phyloP scores from a whole-genome alignment of 1,140 invertebrate species.

The Drosophila hydei region DNA sequence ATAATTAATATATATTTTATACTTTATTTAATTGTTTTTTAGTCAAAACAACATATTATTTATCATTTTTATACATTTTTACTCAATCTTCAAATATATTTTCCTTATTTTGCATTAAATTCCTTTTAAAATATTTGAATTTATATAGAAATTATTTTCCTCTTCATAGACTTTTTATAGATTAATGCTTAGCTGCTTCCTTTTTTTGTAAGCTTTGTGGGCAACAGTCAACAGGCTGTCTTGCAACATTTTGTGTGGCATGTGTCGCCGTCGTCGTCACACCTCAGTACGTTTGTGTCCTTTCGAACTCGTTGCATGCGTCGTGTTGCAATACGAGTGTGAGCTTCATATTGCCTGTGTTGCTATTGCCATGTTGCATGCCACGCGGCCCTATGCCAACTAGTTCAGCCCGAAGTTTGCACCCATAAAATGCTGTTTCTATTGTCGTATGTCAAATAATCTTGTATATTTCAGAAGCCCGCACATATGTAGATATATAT shows the following conservation, averaged over 20 bases:
- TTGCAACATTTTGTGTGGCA: slow-evolving; percentile 48
- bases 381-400: slow-evolving; percentile 28
- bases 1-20: not conserved
- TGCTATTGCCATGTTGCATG: slow-evolving; percentile 48
- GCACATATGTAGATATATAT: not conserved
- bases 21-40: too few relatives aligned
- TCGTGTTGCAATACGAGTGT: slow-evolving; percentile 32
- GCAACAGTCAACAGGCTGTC: slow-evolving; percentile 48
- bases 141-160: too few relatives aligned
- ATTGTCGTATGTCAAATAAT: slow-evolving; percentile 58
- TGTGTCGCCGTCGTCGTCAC: slow-evolving; percentile 2
- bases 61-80: too few relatives aligned
- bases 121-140: too few relatives aligned
- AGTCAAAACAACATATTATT: too few relatives aligned
- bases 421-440: slow-evolving; percentile 62
- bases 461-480: slow-evolving; percentile 60
- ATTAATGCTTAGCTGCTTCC: too few relatives aligned
- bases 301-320: slow-evolving; percentile 20
- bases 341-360: slow-evolving; percentile 20
- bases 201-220: not conserved
- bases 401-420: slow-evolving; percentile 12
- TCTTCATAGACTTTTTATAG: too few relatives aligned
- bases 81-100: too few relatives aligned
- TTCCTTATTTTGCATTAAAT: too few relatives aligned
- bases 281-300: not conserved